phyloP scores from a whole-genome alignment of 2,797 vertebrate species.

The Diplodus puntazzo region DNA sequence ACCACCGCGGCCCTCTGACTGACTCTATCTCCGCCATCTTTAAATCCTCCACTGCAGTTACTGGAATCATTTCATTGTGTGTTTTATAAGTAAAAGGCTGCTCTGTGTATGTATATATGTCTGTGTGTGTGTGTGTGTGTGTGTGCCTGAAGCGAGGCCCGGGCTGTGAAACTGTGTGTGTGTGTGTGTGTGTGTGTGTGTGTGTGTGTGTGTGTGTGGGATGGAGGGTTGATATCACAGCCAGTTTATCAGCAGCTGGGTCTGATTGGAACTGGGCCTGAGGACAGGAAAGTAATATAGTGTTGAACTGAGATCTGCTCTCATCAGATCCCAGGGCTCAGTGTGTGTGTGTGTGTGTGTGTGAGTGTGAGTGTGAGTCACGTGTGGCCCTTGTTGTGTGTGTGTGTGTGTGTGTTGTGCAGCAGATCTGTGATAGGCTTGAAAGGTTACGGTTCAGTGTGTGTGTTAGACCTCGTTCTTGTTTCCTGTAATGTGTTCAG shows the following conservation, averaged over 20 bases:
- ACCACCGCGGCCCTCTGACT: background rate
- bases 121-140: background rate
- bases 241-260: constrained; percentile 70
- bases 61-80: constrained; percentile 47
- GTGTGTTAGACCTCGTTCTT: constrained; percentile 1
- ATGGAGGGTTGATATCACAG: constrained; percentile 41
- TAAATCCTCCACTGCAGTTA: constrained; percentile 41
- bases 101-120: background rate
- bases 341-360: constrained; percentile 25
- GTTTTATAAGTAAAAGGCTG: constrained; percentile 43
- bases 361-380: constrained; percentile 21
- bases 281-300: constrained; percentile 72
- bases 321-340: constrained; percentile 60
- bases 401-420: constrained; percentile 10
- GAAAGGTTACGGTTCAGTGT: constrained; percentile 15
- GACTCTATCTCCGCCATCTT: constrained; percentile 42
- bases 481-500: background rate
- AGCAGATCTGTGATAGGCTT: constrained; percentile 37
- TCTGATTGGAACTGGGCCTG: constrained; percentile 64
- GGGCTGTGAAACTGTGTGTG: background rate
- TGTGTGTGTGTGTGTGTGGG: constrained; percentile 8
- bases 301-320: constrained; percentile 66
- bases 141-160: background rate
- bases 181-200: background rate
- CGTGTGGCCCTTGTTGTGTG: constrained; percentile 7